phyloP scores from a whole-genome alignment of 2,797 vertebrate genomes.

The Takifugu rubripes region DNA sequence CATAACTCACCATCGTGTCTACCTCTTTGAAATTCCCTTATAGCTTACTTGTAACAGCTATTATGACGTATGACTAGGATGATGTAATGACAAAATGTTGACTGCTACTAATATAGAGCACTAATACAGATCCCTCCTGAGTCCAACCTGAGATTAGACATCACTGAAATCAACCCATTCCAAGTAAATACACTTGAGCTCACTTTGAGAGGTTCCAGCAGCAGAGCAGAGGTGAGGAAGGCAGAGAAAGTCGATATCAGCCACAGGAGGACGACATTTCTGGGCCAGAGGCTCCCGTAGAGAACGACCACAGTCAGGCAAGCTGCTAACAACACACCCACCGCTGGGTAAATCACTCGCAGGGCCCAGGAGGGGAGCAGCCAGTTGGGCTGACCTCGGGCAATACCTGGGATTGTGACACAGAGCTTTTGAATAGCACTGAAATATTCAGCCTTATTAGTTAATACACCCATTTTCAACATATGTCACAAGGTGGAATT shows the following conservation, averaged over 20 bases:
- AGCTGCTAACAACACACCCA: slow-evolving; percentile 54
- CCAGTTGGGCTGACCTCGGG: slow-evolving; percentile 55
- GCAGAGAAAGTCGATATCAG: slow-evolving; percentile 68
- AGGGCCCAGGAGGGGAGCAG: slow-evolving; percentile 71
- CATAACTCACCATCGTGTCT: no score
- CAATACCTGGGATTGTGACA: slow-evolving; percentile 61
- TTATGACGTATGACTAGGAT: no score
- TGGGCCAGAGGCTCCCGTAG: slow-evolving; percentile 73
- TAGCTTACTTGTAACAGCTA: no score
- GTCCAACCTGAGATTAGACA: no score
- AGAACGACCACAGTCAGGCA: slow-evolving; percentile 70
- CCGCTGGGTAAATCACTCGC: slow-evolving; percentile 62
- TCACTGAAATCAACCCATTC: no score
- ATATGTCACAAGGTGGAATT: no score
- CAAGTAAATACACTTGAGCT: slow-evolving; percentile 5
- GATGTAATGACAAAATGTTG: no score
- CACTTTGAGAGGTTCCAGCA: slow-evolving; percentile 80
- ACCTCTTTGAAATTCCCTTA: no score
- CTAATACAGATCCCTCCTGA: no score
- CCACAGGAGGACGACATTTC: slow-evolving; percentile 75
- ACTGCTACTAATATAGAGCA: no score
- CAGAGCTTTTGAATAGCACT: neutral
- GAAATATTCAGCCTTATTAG: neutral
- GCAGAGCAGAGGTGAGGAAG: slow-evolving; percentile 72
- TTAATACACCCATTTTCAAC: no score